Evolutionary conservation across 1,140 invertebrate species (phyloP).

Genomic region (Zelostemma sp.): DNA sequence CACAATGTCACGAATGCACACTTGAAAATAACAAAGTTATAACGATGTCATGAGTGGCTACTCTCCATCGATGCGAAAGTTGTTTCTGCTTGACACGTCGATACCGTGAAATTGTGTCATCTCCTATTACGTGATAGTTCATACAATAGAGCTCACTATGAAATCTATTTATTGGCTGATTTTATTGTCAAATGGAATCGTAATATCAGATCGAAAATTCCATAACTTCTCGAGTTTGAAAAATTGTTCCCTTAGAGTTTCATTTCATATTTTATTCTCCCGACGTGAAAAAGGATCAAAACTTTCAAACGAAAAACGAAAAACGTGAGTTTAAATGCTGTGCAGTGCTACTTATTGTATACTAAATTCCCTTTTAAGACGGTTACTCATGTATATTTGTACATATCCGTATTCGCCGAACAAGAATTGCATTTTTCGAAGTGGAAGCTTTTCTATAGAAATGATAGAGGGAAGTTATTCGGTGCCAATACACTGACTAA

Average conservation of each 20-base stretch:
- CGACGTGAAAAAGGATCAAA: background rate
- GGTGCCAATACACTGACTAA: constrained; percentile 25
- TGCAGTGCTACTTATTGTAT: constrained; percentile 8
- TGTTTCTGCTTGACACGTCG: constrained; percentile 41
- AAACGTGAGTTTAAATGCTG: background rate
- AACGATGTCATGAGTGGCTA: constrained; percentile 38
- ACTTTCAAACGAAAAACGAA: background rate
- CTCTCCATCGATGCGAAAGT: constrained; percentile 31
- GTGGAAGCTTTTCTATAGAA: constrained; percentile 35
- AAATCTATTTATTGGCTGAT: constrained; percentile 4
- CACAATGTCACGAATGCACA: constrained; percentile 34
- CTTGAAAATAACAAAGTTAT: constrained; percentile 40
- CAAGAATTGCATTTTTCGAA: constrained; percentile 36
- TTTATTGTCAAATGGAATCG: background rate
- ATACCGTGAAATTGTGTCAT: constrained; percentile 32
- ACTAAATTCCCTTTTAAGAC: constrained; percentile 10
- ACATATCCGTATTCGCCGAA: constrained; percentile 32
- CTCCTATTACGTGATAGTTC: constrained; percentile 24
- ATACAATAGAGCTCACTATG: constrained; percentile 14
- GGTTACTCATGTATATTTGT: constrained; percentile 26
- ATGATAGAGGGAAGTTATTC: constrained; percentile 30
- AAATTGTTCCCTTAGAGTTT: no score
- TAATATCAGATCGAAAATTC: no score
- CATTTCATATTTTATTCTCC: no score
- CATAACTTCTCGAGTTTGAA: no score